Percentiles rank a stretch among this genome's conserved stretches.
Evolutionary conservation across 2,888 invertebrate species (phyloP).

Genomic region (Tenthredo notha): DNA sequence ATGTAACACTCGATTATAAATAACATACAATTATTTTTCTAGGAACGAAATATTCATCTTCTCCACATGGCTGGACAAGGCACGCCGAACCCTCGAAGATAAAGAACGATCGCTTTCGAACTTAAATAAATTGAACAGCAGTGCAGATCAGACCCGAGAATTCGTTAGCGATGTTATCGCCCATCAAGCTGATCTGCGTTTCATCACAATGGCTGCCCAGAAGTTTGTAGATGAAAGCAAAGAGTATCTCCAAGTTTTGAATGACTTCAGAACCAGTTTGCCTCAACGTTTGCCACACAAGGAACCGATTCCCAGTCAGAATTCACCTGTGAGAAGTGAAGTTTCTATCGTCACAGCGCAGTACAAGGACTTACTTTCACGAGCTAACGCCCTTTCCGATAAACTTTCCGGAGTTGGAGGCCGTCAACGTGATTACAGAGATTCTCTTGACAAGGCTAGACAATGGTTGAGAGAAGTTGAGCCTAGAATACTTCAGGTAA

Average conservation of each 20-base stretch:
- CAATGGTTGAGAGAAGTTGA: slow-evolving; percentile 90
- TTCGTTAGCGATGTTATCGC: slow-evolving; percentile 96
- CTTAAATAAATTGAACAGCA: slow-evolving; percentile 85
- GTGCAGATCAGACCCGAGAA: slow-evolving; percentile 90
- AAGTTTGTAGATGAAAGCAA: slow-evolving; percentile 98
- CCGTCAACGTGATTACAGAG: slow-evolving; percentile 88
- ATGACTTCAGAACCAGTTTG: slow-evolving; percentile 92
- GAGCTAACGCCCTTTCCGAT: slow-evolving; percentile 92
- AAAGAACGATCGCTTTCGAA: slow-evolving; percentile 91
- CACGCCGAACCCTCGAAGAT: slow-evolving; percentile 89
- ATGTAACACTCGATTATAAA: slow-evolving; percentile 58
- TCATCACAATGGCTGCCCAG: slow-evolving; percentile 97
- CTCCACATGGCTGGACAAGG: slow-evolving; percentile 91
- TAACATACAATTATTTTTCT: slow-evolving; percentile 53
- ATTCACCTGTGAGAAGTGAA: slow-evolving; percentile 88
- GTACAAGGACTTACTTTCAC: slow-evolving; percentile 89
- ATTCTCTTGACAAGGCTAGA: slow-evolving; percentile 90
- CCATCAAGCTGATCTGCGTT: slow-evolving; percentile 96
- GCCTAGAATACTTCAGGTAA: slow-evolving; percentile 87
- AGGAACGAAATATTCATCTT: slow-evolving; percentile 90
- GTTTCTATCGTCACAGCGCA: slow-evolving; percentile 89
- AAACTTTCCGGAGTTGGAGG: slow-evolving; percentile 89
- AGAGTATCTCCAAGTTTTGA: slow-evolving; percentile 90
- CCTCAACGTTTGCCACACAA: slow-evolving; percentile 92
- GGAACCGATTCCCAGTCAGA: slow-evolving; percentile 85